Percentiles rank a stretch among this genome's conserved stretches.
Conservation (phyloP, 2,888 invertebrate species). For the Andrena flavipes region DNA sequence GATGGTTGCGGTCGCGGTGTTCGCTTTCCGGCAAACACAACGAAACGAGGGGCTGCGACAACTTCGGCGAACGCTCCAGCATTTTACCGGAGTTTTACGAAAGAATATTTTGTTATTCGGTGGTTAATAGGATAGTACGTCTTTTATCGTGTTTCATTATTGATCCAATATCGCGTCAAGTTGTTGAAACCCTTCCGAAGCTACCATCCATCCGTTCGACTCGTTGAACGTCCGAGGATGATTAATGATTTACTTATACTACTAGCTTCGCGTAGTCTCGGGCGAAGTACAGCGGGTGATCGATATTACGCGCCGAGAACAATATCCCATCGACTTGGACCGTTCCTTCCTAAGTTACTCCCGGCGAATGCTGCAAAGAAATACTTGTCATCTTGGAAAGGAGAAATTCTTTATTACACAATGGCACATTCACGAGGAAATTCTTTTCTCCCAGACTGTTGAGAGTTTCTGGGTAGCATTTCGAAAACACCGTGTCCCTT, state of each 20-base stretch:
- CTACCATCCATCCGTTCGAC: not conserved
- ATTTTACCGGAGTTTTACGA: not conserved
- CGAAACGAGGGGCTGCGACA: not conserved
- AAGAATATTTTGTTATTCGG: not conserved
- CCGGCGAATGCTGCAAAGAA: not conserved
- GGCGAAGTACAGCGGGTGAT: not conserved
- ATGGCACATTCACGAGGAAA: not conserved
- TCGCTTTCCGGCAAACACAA: conserved; percentile 2
- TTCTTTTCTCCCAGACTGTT: not conserved
- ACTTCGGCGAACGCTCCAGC: not conserved
- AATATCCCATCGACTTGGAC: not conserved
- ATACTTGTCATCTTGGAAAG: not conserved
- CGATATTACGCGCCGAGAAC: not conserved
- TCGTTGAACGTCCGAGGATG: not conserved
- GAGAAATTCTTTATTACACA: not conserved
- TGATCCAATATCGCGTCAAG: not conserved
- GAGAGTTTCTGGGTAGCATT: not conserved
- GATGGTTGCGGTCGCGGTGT: not conserved
- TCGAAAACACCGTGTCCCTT: not conserved
- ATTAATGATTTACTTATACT: conserved; percentile 27
- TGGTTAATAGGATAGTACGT: not conserved
- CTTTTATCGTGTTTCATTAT: not conserved
- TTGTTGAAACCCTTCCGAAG: conserved; percentile 4
- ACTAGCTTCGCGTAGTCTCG: not conserved
- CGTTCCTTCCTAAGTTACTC: not conserved